Evolutionary conservation across 1,140 invertebrate genomes (phyloP), one percentile per base, ranked within the genome.

Genomic region (Hermetia illucens): DNA sequence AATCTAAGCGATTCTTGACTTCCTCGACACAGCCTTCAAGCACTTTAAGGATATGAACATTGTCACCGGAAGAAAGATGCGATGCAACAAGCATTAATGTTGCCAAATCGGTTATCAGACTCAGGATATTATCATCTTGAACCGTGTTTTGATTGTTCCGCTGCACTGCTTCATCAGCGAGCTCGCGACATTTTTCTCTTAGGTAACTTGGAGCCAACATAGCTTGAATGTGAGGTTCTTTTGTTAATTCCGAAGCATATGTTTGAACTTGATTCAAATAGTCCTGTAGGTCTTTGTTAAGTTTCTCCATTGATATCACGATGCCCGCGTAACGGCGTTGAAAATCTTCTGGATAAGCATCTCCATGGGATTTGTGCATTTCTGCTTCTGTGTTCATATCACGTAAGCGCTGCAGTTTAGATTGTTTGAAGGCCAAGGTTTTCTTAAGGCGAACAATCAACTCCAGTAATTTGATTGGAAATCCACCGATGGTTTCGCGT

Each of bases 321-420:
- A 84, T 74, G 19, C 74, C 73, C 8, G 92, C 91, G 65, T 98
- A 98, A 53, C 74, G 74, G 48, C 78, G 75, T 60, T 93, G 84
- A 61, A 94, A 95, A 49, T 93, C 88, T 34, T 82, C 71, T 9
- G 79, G 70, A 2, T 25, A 13, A 20, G 34, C 25, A 6, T 45
- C 46, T 1, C 40, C 39, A 1, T 39, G 44, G 4, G 83, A 85
- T 54, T 77, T 75, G 47, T 79, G 72, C 61, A 84, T 82, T 61
- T 96, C 92, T 12, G 86, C 89, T 56, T 90, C 81, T 42, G 77
- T 71, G 54, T 97, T 97, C 77, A 94, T 86, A 27, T 84, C 77
- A 54, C 79, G 82, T 27, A 96, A 61, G 27, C 75, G 71, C 39
- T 76, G 71, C 12, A 96, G 78, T 65, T 84, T 85, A 4, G 72